Evolutionary conservation across 2,888 invertebrate species (phyloP), one percentile per base, ranked within the genome.

Genomic region (Scelioninae gen. 1): DNA sequence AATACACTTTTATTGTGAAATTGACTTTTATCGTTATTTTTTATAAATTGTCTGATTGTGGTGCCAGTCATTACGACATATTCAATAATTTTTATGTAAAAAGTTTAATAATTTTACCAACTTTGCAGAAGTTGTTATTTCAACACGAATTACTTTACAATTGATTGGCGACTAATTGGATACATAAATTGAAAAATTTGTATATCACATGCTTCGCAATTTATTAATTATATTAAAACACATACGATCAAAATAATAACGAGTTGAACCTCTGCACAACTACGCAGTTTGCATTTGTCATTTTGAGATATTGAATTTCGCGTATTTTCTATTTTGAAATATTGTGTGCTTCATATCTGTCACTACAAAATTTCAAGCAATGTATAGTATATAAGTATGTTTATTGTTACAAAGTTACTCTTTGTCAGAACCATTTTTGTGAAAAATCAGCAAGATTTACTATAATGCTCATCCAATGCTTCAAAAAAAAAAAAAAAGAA

Each of bases 271-370:
- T 62, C 40, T 32, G 47, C 38, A 9, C 13, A 31, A 43, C 56
- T 55, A 56, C 75, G 43, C 56, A 58, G 66, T 47, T 58, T 75
- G 75, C 51, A 75, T 66, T 75, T 75, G 75, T 75, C 75, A 75
- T 63, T 56, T 66, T 32, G 75, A 75, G 55, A 66, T 75, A 75
- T 75, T 58, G 75, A 66, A 75, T 65, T 75, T 66, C 66, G 43
- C 75, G 40, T 66, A 55, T 76, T 65, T 76, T 49, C 65, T 56
- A 32, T 58, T 23, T 68, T 68, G 76, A 76, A 76, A 76, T 76
- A 76, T 76, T 60, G 66, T 66, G 76, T 68, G 76, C 65, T 76
- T 66, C 76, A 76, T 68, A 76, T 76, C 66, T 76, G 76, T 76
- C 76, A 66, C 32, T 10, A 49, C 51, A 65, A 56, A 76, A 76